Evolutionary conservation across 2,888 invertebrate genomes (phyloP).

Genomic region (Campopleginae sp.): DNA sequence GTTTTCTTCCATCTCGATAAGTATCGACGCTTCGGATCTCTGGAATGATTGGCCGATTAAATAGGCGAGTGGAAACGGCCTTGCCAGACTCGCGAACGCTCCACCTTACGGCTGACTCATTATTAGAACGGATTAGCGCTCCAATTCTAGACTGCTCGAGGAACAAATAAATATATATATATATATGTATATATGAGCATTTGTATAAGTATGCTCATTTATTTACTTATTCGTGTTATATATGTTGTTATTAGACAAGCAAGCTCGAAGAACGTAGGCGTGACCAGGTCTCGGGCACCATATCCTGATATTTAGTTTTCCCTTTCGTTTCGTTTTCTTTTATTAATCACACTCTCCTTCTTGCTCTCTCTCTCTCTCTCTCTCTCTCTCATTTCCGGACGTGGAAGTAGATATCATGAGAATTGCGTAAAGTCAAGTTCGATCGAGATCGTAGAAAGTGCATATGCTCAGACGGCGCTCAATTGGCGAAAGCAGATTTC

Average conservation of each 20-base stretch:
- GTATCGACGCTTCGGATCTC: neutral
- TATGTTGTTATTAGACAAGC: slow-evolving; percentile 19
- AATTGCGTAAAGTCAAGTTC: slow-evolving; percentile 73
- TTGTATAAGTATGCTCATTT: neutral
- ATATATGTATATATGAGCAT: neutral
- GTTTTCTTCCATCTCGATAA: neutral
- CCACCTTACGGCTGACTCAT: slow-evolving; percentile 76
- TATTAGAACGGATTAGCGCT: slow-evolving; percentile 73
- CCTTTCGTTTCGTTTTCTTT: slow-evolving; percentile 11
- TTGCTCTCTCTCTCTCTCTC: slow-evolving; percentile 1
- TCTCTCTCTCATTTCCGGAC: slow-evolving; percentile 35
- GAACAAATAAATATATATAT: slow-evolving; percentile 2
- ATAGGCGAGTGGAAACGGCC: slow-evolving; percentile 47
- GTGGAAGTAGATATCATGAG: slow-evolving; percentile 47
- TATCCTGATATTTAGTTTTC: slow-evolving; percentile 40
- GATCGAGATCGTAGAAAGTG: slow-evolving; percentile 72
- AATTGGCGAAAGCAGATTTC: slow-evolving; percentile 68
- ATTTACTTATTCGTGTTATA: slow-evolving; percentile 29
- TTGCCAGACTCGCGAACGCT: slow-evolving; percentile 75
- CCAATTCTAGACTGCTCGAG: slow-evolving; percentile 43
- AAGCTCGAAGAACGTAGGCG: slow-evolving; percentile 52
- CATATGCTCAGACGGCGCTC: slow-evolving; percentile 35
- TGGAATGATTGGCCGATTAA: slow-evolving; percentile 7
- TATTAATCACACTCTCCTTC: neutral
- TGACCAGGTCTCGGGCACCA: slow-evolving; percentile 52